These are phyloP conservation scores for Salvelinus fontinalis DNA, from an alignment of 2,113 vertebrate genomes.

Conservation along the genomic window DNA sequence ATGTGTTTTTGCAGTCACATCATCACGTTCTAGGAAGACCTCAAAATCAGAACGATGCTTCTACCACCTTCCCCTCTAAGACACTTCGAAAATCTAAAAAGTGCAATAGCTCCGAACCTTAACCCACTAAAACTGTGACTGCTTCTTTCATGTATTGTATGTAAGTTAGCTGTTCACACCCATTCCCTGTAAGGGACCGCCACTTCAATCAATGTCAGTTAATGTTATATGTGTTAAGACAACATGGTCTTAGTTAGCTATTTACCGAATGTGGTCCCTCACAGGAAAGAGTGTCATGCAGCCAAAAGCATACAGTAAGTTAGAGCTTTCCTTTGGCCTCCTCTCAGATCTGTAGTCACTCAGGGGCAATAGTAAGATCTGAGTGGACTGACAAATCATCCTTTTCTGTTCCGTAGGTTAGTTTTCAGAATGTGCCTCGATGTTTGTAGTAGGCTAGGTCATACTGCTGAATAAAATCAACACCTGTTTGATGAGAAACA, in stretches of 20 bases:
- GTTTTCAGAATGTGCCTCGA: neutral
- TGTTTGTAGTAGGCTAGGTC: neutral
- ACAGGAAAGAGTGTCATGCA: neutral
- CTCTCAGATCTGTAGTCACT: neutral
- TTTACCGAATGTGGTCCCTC: neutral
- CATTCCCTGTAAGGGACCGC: neutral
- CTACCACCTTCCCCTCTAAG: neutral
- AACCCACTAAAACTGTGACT: slow-evolving; percentile 7
- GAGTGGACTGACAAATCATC: neutral
- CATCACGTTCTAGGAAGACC: slow-evolving; percentile 10
- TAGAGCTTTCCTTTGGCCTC: neutral
- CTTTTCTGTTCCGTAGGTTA: neutral
- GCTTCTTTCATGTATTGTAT: neutral
- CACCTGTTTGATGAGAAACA: slow-evolving; percentile 1
- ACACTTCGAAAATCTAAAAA: neutral
- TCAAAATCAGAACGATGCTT: slow-evolving; percentile 37
- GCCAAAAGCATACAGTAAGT: neutral
- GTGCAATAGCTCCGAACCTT: neutral
- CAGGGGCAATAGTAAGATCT: neutral
- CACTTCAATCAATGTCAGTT: neutral
- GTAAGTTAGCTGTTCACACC: neutral
- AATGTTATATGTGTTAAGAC: neutral
- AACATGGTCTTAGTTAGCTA: neutral
- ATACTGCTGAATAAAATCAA: neutral
- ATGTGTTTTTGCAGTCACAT: neutral